Conservation (phyloP, 2,113 vertebrate genomes). For the Pyxicephalus adspersus region DNA sequence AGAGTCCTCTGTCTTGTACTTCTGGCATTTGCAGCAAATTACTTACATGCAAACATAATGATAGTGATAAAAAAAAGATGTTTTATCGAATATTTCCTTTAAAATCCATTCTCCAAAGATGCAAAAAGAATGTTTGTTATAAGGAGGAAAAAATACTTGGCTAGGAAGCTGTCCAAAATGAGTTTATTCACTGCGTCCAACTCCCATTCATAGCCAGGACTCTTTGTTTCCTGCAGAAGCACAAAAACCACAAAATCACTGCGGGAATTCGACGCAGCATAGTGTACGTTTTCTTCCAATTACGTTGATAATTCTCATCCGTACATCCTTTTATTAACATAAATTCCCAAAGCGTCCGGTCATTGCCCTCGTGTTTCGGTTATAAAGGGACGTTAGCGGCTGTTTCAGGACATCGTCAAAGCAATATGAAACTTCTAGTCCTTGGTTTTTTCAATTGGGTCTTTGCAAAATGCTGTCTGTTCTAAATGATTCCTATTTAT, state of each 20-base stretch:
- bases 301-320: background rate
- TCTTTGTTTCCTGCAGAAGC: background rate
- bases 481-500: no score
- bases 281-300: background rate
- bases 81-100: background rate
- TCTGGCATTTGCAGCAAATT: no score
- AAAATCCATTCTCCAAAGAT: background rate
- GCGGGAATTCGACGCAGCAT: background rate
- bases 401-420: no score
- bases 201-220: background rate
- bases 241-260: background rate
- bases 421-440: no score
- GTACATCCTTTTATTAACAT: background rate
- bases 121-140: background rate
- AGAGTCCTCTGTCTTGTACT: no score
- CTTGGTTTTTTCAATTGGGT: no score
- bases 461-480: no score
- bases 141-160: background rate
- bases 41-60: background rate
- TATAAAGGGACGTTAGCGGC: background rate
- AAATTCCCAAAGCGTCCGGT: background rate
- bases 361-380: background rate
- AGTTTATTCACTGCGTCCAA: background rate
- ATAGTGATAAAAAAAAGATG: background rate
- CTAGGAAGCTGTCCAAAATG: background rate